Evolutionary conservation across 2,888 invertebrate species (phyloP).

Genomic region (Tolmerus cingulatus): DNA sequence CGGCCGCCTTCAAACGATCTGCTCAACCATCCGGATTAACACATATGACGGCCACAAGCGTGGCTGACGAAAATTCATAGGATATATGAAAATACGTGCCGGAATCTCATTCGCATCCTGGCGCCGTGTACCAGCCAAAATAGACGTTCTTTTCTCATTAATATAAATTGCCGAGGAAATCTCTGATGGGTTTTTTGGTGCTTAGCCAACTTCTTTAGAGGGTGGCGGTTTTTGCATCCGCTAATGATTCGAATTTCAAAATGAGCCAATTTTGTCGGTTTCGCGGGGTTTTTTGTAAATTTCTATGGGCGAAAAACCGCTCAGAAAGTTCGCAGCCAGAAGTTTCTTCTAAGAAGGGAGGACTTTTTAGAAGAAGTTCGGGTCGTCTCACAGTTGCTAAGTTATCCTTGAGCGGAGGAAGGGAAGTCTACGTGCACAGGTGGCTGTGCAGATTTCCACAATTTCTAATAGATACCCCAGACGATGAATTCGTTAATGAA

Average conservation of each 20-base stretch:
- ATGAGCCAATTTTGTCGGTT: not conserved
- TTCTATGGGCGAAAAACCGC: not conserved
- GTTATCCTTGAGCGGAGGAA: not conserved
- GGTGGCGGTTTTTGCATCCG: not conserved
- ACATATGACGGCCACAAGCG: not conserved
- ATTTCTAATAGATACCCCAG: not conserved
- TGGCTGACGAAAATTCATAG: not conserved
- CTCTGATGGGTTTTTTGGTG: not conserved
- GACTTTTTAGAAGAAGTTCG: not conserved
- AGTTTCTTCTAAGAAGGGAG: not conserved
- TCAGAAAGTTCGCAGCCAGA: not conserved
- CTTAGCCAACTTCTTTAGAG: not conserved
- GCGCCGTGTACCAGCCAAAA: not conserved
- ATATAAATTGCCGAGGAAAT: not conserved
- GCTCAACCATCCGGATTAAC: not conserved
- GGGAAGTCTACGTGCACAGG: not conserved
- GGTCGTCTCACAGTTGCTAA: not conserved
- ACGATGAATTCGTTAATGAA: constrained; percentile 18
- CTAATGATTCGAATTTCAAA: not conserved
- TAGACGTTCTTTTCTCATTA: not conserved
- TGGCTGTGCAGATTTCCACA: not conserved
- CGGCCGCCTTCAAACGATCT: not conserved
- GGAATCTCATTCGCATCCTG: not conserved
- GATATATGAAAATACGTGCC: not conserved
- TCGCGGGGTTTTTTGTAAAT: not conserved